Evolutionary conservation across 1,140 invertebrate genomes (phyloP).

Genomic region (Drosophila simulans): DNA sequence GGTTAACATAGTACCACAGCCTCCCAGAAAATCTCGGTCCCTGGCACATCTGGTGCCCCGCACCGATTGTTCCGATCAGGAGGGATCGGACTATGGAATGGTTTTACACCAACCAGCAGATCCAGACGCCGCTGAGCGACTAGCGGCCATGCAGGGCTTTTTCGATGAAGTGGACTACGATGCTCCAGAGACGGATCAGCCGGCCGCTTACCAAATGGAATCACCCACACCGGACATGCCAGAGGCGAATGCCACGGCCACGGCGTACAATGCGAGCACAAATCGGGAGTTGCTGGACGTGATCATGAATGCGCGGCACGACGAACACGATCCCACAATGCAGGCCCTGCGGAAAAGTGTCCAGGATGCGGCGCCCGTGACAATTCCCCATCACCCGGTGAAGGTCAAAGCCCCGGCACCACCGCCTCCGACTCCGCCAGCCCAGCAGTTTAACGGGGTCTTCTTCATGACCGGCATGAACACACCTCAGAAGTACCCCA

Average conservation of each 20-base stretch:
- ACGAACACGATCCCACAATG: conserved; percentile 83
- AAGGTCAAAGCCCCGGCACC: conserved; percentile 40
- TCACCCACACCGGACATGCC: conserved; percentile 81
- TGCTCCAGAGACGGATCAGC: conserved; percentile 86
- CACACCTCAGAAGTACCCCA: conserved; percentile 78
- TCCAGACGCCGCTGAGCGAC: conserved; percentile 53
- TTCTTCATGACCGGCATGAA: conserved; percentile 84
- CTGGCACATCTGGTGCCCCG: conserved; percentile 85
- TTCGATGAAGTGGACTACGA: conserved; percentile 85
- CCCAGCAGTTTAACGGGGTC: conserved; percentile 85
- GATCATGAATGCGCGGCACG: conserved; percentile 85
- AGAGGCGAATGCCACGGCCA: conserved; percentile 84
- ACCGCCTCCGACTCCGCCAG: conserved; percentile 61
- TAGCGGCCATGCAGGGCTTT: conserved; percentile 73
- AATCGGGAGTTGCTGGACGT: conserved; percentile 86
- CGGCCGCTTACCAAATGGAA: conserved; percentile 58
- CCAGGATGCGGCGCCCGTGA: conserved; percentile 19
- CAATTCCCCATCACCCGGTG: conserved; percentile 4
- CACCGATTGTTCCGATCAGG: conserved; percentile 75
- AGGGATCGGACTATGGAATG: conserved; percentile 80
- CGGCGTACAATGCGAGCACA: conserved; percentile 84
- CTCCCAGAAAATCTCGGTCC: conserved; percentile 86
- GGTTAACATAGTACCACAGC: conserved; percentile 87
- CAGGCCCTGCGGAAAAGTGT: conserved; percentile 80
- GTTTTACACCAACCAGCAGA: conserved; percentile 63